These are phyloP conservation scores for Myopa testacea DNA, from an alignment of 2,888 invertebrate species.

Conservation along the genomic window DNA sequence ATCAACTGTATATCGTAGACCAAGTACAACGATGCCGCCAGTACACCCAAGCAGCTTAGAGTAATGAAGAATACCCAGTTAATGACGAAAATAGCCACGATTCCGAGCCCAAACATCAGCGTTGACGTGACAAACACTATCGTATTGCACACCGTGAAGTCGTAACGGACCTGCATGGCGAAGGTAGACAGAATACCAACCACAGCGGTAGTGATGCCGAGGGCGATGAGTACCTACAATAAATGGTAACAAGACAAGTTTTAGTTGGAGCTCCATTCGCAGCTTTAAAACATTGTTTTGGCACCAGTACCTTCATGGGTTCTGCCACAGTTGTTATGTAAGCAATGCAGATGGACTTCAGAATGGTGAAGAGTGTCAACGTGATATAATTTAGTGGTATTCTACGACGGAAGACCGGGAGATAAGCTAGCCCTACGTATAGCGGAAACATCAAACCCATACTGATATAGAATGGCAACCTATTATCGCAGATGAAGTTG, in stretches of 20 bases:
- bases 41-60: slow-evolving; percentile 84
- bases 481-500: slow-evolving; percentile 71
- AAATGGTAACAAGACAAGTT: neutral
- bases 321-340: slow-evolving; percentile 72
- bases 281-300: slow-evolving; percentile 52
- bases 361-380: slow-evolving; percentile 81
- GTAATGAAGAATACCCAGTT: slow-evolving; percentile 70
- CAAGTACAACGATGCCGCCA: slow-evolving; percentile 86
- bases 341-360: slow-evolving; percentile 82
- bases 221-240: slow-evolving; percentile 80
- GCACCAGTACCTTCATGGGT: slow-evolving; percentile 58
- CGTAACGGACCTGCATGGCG: slow-evolving; percentile 89
- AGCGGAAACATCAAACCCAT: slow-evolving; percentile 75
- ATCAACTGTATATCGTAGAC: slow-evolving; percentile 90
- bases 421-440: slow-evolving; percentile 71
- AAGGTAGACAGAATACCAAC: slow-evolving; percentile 86
- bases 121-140: slow-evolving; percentile 78
- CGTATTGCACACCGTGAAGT: slow-evolving; percentile 83
- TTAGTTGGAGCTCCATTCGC: neutral
- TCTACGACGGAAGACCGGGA: slow-evolving; percentile 69
- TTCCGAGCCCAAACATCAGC: slow-evolving; percentile 79
- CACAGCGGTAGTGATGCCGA: slow-evolving; percentile 86
- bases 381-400: slow-evolving; percentile 89
- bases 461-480: slow-evolving; percentile 74
- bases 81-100: slow-evolving; percentile 74